Conservation (phyloP, 2,797 vertebrate species). For the Catamblyrhynchus diadema region DNA sequence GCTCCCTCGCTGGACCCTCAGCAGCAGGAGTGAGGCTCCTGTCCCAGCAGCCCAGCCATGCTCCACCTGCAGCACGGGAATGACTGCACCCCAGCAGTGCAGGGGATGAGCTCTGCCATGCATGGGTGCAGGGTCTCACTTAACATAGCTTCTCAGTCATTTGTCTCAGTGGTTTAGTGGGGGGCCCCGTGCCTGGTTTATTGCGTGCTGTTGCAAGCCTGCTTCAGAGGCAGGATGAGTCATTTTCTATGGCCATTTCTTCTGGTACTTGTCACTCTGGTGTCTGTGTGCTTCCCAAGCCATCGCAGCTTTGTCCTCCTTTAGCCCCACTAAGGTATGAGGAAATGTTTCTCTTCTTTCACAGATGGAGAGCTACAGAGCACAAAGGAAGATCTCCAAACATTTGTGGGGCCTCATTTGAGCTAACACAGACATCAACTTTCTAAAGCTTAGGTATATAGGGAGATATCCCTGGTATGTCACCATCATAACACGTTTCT, state of each 20-base stretch:
- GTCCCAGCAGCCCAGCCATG: accelerated
- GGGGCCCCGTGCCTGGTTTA: not conserved
- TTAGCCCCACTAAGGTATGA: not conserved
- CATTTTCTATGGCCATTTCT: not conserved
- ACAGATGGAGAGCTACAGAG: not conserved
- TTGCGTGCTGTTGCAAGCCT: not conserved
- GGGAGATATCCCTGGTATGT: not conserved
- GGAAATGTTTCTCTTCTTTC: not conserved
- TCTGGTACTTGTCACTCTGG: not conserved
- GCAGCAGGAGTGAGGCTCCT: not conserved
- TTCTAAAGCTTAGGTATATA: not conserved
- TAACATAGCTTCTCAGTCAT: not conserved
- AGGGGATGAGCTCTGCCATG: not conserved
- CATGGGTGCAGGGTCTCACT: not conserved
- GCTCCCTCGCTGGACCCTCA: not conserved
- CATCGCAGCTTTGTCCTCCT: not conserved
- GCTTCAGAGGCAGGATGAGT: not conserved
- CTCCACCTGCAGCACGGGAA: not conserved
- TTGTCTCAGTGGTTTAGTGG: not conserved
- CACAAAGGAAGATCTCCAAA: not conserved
- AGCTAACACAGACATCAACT: not conserved
- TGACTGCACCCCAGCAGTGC: not conserved
- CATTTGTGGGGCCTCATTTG: not conserved
- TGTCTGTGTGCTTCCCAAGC: not conserved
- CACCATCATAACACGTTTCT: not conserved